These are phyloP conservation scores for Oreohelix idahoensis DNA, from an alignment of 1,140 invertebrate species.

Conservation along the genomic window DNA sequence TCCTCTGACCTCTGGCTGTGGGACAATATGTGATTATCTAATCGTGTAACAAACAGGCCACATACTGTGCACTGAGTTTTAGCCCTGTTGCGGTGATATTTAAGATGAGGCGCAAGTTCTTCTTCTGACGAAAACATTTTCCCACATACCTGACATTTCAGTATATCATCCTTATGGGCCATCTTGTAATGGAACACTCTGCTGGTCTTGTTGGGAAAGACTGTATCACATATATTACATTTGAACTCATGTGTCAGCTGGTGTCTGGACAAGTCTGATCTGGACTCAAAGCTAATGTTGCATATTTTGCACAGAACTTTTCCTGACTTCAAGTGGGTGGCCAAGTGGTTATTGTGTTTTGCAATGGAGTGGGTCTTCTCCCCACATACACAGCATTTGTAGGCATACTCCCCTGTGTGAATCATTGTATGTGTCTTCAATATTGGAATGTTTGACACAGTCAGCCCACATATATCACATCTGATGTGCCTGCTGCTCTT, in stretches of 20 bases:
- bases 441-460: not conserved
- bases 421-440: constrained; percentile 34
- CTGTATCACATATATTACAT: constrained; percentile 27
- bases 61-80: constrained; percentile 13
- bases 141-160: constrained; percentile 15
- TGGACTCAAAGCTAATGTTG: not conserved
- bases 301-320: constrained; percentile 20
- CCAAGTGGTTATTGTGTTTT: not conserved
- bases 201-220: constrained; percentile 24
- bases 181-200: constrained; percentile 12
- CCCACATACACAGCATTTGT: constrained; percentile 29
- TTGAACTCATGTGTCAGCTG: constrained; percentile 24
- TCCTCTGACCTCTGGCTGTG: constrained; percentile 4
- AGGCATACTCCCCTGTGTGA: constrained; percentile 28
- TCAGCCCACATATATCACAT: constrained; percentile 15
- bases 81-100: not conserved
- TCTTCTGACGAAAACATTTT: constrained; percentile 14
- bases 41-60: constrained; percentile 8
- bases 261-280: constrained; percentile 17
- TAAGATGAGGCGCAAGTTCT: constrained; percentile 11
- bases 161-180: constrained; percentile 11
- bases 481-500: not conserved
- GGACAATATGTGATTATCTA: constrained; percentile 25
- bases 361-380: not conserved
- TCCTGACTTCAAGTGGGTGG: constrained; percentile 6